phyloP scores from a whole-genome alignment of 2,888 invertebrate species.

The Apotomis turbidana region DNA sequence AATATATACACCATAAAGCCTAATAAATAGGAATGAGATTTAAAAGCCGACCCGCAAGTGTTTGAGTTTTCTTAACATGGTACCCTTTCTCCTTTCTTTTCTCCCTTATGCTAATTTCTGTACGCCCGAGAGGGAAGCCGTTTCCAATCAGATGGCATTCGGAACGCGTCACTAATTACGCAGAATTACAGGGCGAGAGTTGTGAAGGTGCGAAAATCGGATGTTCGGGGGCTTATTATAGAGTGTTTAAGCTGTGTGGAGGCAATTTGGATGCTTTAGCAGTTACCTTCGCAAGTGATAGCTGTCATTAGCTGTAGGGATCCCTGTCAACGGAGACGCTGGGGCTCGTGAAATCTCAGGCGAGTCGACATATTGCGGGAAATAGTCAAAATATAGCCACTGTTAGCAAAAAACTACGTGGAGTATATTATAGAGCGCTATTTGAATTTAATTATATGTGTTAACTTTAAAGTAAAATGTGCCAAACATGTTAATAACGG shows the following conservation, averaged over 20 bases:
- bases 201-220: slow-evolving; percentile 73
- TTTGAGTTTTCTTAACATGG: slow-evolving; percentile 10
- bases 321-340: slow-evolving; percentile 6
- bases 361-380: not conserved
- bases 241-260: slow-evolving; percentile 34
- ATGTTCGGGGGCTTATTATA: slow-evolving; percentile 63
- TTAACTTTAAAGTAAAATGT: too few species aligned
- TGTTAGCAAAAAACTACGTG: too few species aligned
- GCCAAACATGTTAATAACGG: too few species aligned
- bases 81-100: slow-evolving; percentile 38
- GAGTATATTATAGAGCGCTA: too few species aligned
- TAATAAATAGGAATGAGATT: slow-evolving; percentile 11
- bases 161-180: slow-evolving; percentile 57
- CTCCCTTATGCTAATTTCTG: slow-evolving; percentile 37
- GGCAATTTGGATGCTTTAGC: slow-evolving; percentile 40
- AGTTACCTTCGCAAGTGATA: slow-evolving; percentile 10
- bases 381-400: not conserved
- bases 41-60: not conserved
- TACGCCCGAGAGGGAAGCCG: slow-evolving; percentile 42
- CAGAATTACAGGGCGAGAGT: slow-evolving; percentile 65
- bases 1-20: slow-evolving; percentile 8
- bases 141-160: slow-evolving; percentile 44
- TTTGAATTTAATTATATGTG: too few species aligned
- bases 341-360: not conserved
- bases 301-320: slow-evolving; percentile 37